Base-by-base conservation (phyloP, 2,113 vertebrate genomes). In the Plotosus lineatus region DNA sequence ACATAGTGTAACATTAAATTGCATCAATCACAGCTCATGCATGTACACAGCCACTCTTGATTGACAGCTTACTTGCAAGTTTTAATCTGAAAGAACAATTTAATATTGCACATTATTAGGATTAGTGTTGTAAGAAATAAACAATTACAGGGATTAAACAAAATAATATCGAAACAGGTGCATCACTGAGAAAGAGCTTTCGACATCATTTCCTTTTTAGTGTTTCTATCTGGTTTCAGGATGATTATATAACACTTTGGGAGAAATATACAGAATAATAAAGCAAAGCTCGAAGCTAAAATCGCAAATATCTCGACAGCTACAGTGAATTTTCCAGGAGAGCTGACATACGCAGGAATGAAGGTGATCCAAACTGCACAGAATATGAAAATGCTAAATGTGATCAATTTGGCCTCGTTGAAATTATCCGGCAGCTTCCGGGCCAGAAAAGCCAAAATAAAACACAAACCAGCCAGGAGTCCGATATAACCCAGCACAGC, bases 311-410 rank as follows among this genome's bases (percentile, higher is more conserved):
- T 90, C 36, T 92, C 90, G 3, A 92, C 90, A 69, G 88, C 90
- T 26, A 92, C 91, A 15, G 91, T 89, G 2, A 90, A 91, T 68
- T 91, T 92, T 10, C 91, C 90, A 77, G 91, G 91, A 48, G 90
- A 92, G 78, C 90, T 92, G 83, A 92, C 85, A 88, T 92, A 92
- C 8, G 90, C 90, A 79, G 91, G 90, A 56, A 92, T 87, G 79
- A 91, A 91, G 0, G 89, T 85, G 76, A 90, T 87, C 90, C 90
- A 91, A 7, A 91, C 90, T 17, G 89, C 87, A 69, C 87, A 90
- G 83, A 91, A 91, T 78, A 91, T 90, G 33, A 91, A 69, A 86
- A 91, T 90, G 68, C 90, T 90, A 36, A 91, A 90, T 11, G 90
- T 90, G 77, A 91, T 91, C 73, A 88, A 90, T 53, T 90, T 90